Evolutionary conservation across 2,888 invertebrate genomes (phyloP), one percentile per base, ranked within the genome.

Genomic region (Cataglyphis altisquamis): DNA sequence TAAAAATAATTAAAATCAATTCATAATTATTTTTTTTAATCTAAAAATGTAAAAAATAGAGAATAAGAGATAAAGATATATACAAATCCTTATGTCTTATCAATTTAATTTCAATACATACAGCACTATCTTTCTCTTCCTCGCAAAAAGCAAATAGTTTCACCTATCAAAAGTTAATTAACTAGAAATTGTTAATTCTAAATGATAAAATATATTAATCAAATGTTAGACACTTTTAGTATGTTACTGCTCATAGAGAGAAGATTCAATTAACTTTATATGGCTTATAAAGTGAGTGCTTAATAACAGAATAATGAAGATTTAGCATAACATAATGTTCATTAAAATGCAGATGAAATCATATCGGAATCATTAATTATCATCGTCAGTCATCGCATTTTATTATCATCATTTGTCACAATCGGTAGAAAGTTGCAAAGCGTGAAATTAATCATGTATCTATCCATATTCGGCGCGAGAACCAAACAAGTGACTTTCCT

Each of bases 351-450:
- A 57, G 15, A 70, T 57, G 18, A 41, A 32, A 57, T 70, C 32
- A 45, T 70, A 57, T 72, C 78, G 1, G 70, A 70, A 70, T 32
- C 18, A 72, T 70, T 60, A 60, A 21, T 78, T 55, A 70, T 78
- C 57, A 60, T 70, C 60, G 60, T 29, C 60, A n/a, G 25, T 36
- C 72, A 12, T 36, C 8, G 5, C 18, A 18, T 6, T 80, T 84
- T 78, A 68, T 48, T 57, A 66, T 39, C 66, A 39, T 45, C 63
- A 60, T 85, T 82, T 66, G 62, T 80, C 67, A 73, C 73, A 82
- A 88, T 41, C 77, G 77, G 67, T 89, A 85, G 89, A 88, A 85
- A 88, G 87, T 81, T 74, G 63, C 62, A 36, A 72, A 36, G 70
- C 32, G 41, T 57, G 39, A 64, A 75, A 73, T 84, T 89, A 85